These are phyloP conservation scores for Drosophila paranaensis DNA, from an alignment of 2,888 invertebrate species.

Conservation along the genomic window DNA sequence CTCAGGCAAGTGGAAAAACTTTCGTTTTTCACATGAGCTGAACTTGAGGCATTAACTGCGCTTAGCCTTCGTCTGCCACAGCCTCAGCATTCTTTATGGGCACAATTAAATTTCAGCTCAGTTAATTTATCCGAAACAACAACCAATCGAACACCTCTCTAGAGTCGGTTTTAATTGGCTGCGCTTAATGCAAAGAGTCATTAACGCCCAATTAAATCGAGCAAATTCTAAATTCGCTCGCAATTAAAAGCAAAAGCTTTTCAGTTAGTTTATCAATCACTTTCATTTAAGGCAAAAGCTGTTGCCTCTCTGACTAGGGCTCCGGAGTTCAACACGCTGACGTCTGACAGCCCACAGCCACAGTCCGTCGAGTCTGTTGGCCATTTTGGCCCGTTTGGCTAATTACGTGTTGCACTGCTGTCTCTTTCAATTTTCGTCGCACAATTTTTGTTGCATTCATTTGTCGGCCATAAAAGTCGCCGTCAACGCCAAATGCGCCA, in stretches of 20 bases:
- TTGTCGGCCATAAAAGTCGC: constrained; percentile 78
- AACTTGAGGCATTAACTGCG: constrained; percentile 17
- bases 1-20: constrained; percentile 58
- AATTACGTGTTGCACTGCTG: constrained; percentile 75
- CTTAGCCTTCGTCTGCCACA: constrained; percentile 13
- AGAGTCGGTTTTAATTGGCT: constrained; percentile 61
- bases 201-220: constrained; percentile 68
- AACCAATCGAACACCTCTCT: constrained; percentile 37
- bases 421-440: constrained; percentile 75
- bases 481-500: constrained; percentile 69
- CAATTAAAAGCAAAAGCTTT: constrained; percentile 63
- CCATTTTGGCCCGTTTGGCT: constrained; percentile 57
- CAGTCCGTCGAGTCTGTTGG: constrained; percentile 16
- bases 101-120: constrained; percentile 66
- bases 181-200: constrained; percentile 54
- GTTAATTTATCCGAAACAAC: constrained; percentile 39
- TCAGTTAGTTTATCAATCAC: constrained; percentile 48
- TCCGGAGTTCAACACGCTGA: constrained; percentile 13
- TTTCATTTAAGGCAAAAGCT: constrained; percentile 56
- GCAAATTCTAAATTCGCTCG: constrained; percentile 58
- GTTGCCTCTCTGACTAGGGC: constrained; percentile 8
- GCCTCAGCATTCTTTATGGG: constrained; percentile 73
- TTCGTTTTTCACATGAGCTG: constrained; percentile 54
- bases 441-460: constrained; percentile 74
- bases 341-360: constrained; percentile 15